A percentile compares a stretch with the other conserved stretches of the same genome.
Conservation (phyloP, 2,113 vertebrate genomes). For the Apaloderma vittatum region DNA sequence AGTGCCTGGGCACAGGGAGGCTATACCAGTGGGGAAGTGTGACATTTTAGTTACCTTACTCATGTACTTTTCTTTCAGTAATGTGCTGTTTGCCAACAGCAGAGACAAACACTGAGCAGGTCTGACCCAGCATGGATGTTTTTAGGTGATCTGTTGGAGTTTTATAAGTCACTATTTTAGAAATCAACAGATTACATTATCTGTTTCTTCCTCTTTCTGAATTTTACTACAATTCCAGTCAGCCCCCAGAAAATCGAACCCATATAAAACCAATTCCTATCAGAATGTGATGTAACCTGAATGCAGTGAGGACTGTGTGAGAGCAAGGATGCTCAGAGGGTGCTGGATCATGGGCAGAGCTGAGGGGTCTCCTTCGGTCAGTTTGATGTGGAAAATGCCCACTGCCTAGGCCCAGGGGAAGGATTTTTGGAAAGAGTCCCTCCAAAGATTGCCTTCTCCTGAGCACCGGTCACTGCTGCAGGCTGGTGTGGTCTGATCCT, state of each 20-base stretch:
- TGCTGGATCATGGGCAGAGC: background rate
- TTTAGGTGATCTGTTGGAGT: background rate
- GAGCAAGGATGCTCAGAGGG: fast-evolving
- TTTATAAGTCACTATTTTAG: background rate
- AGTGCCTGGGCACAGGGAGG: background rate
- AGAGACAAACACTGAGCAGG: background rate
- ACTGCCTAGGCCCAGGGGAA: background rate
- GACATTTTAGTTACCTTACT: background rate
- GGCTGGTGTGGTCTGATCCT: background rate
- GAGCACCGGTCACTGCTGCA: background rate
- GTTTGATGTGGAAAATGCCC: background rate
- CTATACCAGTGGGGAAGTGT: background rate
- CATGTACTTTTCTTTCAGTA: background rate
- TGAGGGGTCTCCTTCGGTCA: background rate
- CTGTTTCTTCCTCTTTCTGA: background rate
- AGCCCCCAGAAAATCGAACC: background rate
- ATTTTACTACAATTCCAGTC: background rate
- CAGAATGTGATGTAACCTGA: background rate
- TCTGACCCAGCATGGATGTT: background rate
- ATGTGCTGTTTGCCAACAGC: background rate
- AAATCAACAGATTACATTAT: background rate
- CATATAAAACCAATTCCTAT: background rate
- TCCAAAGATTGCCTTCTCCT: background rate
- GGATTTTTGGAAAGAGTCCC: background rate
- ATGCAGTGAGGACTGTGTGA: background rate